Conservation (phyloP, 37 sponge, comb jelly and placozoan genomes). For the Cladorhizidae sp. region DNA sequence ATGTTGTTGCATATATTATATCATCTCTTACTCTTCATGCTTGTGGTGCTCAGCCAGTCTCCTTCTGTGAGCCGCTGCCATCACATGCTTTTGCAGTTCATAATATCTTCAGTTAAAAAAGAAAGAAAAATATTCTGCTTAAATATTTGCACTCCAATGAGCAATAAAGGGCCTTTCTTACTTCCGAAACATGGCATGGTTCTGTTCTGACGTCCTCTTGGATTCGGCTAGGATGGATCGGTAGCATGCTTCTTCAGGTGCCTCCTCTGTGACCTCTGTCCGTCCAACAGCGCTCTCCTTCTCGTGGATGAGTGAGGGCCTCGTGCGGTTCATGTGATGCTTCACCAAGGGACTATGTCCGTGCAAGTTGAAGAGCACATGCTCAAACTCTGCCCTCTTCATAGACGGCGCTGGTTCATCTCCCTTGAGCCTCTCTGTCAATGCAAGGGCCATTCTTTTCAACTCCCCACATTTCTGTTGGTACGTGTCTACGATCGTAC, state of each 20-base stretch:
- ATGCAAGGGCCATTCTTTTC: not conserved
- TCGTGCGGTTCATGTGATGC: conserved; percentile 45
- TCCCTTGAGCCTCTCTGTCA: not conserved
- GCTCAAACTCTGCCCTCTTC: conserved; percentile 61
- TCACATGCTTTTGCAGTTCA: not conserved
- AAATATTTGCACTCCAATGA: not conserved
- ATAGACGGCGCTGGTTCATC: not conserved
- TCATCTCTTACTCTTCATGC: conserved; percentile 34
- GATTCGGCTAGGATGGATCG: conserved; percentile 40
- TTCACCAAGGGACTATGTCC: conserved; percentile 85
- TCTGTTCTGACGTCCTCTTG: not conserved
- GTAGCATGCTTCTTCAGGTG: not conserved
- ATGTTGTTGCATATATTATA: not conserved
- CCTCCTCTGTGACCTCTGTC: conserved; percentile 61
- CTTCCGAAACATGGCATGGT: conserved; percentile 16
- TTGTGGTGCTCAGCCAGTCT: not conserved
- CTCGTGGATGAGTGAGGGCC: conserved; percentile 5
- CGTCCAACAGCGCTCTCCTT: conserved; percentile 46
- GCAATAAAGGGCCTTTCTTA: not conserved
- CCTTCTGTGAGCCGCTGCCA: not conserved
- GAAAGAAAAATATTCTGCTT: not conserved
- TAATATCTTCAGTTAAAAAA: conserved; percentile 13
- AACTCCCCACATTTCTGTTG: not conserved
- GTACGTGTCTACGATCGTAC: too few species aligned
- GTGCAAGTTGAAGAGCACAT: conserved; percentile 62